phyloP scores from a whole-genome alignment of 2,797 vertebrate genomes.

The Myotis daubentonii region DNA sequence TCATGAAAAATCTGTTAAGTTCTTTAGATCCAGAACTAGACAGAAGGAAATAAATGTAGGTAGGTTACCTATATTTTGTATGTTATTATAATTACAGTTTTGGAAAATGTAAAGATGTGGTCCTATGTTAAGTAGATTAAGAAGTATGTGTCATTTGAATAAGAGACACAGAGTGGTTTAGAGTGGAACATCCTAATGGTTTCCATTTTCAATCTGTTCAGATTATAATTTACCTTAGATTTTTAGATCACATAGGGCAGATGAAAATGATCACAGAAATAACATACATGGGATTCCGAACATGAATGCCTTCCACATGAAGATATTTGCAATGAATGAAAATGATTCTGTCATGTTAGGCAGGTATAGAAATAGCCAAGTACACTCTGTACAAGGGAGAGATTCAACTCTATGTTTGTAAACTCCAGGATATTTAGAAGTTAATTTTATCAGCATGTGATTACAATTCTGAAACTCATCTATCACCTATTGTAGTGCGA shows the following conservation, averaged over 20 bases:
- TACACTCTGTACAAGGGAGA: background rate
- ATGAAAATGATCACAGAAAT: constrained; percentile 39
- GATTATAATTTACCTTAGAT: background rate
- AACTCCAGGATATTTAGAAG: background rate
- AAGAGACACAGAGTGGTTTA: background rate
- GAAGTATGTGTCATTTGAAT: background rate
- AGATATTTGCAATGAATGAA: background rate
- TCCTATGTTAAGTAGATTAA: background rate
- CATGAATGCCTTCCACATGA: background rate
- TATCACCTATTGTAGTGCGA: background rate
- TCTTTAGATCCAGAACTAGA: background rate
- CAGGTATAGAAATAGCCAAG: background rate
- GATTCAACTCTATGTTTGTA: background rate
- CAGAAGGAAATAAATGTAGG: background rate
- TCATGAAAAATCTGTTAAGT: background rate
- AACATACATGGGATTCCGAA: background rate
- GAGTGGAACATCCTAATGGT: background rate
- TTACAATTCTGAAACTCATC: constrained; percentile 9
- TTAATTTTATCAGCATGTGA: background rate
- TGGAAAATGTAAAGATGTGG: background rate
- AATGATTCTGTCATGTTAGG: background rate
- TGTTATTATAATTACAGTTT: background rate
- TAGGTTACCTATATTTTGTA: background rate
- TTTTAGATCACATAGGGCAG: background rate
- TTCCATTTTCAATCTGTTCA: background rate